Evolutionary conservation across 2,888 invertebrate species (phyloP).

Genomic region (Tetramorium bicarinatum): DNA sequence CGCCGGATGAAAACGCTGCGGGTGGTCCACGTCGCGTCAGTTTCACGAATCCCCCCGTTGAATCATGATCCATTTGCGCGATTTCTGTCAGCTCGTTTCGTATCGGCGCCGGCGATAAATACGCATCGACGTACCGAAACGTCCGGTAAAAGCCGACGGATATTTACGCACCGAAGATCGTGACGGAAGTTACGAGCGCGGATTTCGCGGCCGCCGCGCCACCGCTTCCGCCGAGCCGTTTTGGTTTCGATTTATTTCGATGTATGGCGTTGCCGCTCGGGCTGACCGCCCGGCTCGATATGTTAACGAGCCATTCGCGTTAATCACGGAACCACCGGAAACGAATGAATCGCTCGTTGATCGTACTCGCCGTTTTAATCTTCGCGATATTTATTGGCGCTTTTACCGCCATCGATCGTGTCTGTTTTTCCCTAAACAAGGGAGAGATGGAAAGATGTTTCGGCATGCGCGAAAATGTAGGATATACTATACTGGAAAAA

Average conservation of each 20-base stretch:
- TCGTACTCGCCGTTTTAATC: not conserved
- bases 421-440: not conserved
- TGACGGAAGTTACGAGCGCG: constrained; percentile 51
- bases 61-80: not conserved
- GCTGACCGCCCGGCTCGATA: not conserved
- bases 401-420: not conserved
- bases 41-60: not conserved
- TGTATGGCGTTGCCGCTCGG: not conserved
- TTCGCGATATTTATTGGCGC: not conserved
- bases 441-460: not conserved
- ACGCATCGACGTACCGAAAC: constrained; percentile 25
- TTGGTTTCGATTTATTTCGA: constrained; percentile 44
- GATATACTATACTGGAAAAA: too few relatives aligned
- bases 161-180: constrained; percentile 47
- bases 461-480: not conserved
- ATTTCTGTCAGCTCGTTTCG: constrained; percentile 27
- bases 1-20: not conserved
- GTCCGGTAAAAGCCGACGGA: constrained; percentile 30
- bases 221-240: not conserved
- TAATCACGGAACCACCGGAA: constrained; percentile 8
- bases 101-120: constrained; percentile 12
- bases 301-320: constrained; percentile 37
- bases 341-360: constrained; percentile 16
- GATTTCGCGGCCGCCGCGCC: constrained; percentile 23
- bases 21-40: not conserved